phyloP scores from a whole-genome alignment of 2,113 vertebrate species.

The Origma solitaria region DNA sequence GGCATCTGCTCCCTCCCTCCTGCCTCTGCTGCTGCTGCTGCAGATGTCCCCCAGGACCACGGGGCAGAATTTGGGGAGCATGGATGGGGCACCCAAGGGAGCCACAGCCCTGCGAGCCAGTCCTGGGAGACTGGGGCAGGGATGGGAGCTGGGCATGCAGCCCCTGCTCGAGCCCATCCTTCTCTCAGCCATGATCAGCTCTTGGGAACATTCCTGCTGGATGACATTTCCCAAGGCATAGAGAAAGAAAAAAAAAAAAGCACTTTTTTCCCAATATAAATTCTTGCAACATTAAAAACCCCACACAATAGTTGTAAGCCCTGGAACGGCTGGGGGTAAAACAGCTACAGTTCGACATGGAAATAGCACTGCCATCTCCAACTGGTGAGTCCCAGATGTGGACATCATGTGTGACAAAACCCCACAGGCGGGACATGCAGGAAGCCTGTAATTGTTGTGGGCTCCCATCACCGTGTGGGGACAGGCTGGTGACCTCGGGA shows the following conservation, averaged over 20 bases:
- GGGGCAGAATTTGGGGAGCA: neutral
- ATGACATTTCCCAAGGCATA: slow-evolving; percentile 59
- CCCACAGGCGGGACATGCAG: neutral
- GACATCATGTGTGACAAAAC: neutral
- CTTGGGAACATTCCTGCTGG: slow-evolving; percentile 51
- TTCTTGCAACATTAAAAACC: slow-evolving; percentile 58
- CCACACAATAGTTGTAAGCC: slow-evolving; percentile 56
- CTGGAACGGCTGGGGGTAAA: slow-evolving; percentile 42
- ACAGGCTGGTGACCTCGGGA: neutral
- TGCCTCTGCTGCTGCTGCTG: neutral
- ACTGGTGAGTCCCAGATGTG: slow-evolving; percentile 8
- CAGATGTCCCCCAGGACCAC: neutral
- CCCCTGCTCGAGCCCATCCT: neutral
- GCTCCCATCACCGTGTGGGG: neutral
- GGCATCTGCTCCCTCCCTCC: neutral
- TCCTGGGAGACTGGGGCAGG: neutral
- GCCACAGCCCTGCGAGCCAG: neutral
- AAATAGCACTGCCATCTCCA: slow-evolving; percentile 13
- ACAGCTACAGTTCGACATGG: slow-evolving; percentile 36
- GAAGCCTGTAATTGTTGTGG: neutral
- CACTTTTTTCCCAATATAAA: slow-evolving; percentile 50
- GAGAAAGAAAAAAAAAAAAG: neutral
- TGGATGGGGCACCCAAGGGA: neutral
- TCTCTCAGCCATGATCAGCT: neutral
- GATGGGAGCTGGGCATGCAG: neutral